Conservation (phyloP, 2,888 invertebrate species). For the Atethmia centrago region DNA sequence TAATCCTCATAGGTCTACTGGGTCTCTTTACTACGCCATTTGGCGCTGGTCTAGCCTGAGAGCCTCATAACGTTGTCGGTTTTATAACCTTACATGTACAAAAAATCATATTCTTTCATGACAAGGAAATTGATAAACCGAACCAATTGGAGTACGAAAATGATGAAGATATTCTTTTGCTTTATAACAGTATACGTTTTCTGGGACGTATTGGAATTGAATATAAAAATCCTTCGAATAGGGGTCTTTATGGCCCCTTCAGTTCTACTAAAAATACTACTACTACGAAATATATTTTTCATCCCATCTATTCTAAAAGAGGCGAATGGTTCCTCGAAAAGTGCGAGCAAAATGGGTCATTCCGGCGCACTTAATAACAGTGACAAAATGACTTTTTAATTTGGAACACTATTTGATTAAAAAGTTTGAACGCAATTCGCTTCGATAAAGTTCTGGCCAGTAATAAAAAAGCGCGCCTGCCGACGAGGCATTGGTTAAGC, state of each 20-base stretch:
- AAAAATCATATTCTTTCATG: background rate
- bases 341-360: too few relatives aligned
- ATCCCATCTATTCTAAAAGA: too few relatives aligned
- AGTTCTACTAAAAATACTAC: background rate
- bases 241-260: background rate
- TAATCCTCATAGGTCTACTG: too few relatives aligned
- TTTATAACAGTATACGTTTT: background rate
- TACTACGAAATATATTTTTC: background rate
- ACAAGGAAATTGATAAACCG: background rate
- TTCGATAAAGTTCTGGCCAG: too few relatives aligned
- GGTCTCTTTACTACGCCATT: background rate
- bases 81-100: background rate
- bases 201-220: conserved; percentile 7
- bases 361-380: too few relatives aligned
- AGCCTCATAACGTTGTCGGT: background rate
- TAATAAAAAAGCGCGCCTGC: too few relatives aligned
- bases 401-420: too few relatives aligned
- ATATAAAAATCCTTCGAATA: background rate
- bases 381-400: too few relatives aligned
- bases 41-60: background rate
- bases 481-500: too few relatives aligned
- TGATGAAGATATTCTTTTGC: background rate
- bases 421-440: too few relatives aligned
- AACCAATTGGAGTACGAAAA: background rate
- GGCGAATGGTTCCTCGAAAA: too few relatives aligned